Evolutionary conservation across 2,113 vertebrate genomes (phyloP), one percentile per base, ranked within the genome.

Genomic region (Phoxinus phoxinus): DNA sequence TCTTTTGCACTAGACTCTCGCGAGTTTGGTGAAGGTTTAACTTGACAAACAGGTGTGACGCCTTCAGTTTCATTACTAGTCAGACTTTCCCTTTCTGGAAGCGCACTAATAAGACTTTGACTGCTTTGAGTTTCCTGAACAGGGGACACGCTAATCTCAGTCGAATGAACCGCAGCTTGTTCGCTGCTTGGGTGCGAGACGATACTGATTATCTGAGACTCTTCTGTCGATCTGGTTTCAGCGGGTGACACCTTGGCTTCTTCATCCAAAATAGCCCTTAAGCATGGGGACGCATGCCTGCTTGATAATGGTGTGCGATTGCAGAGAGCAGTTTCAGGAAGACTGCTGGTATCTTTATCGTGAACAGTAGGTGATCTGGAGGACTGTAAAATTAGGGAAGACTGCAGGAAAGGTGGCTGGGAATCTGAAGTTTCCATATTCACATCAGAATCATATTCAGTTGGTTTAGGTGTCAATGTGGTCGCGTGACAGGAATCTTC

Each of bases 401-500:
- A 96, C 84, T 97, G 98, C 9, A 96, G 95, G 90, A 97, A 96
- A n/a, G 97, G 95, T 61, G 95, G 95, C 63, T 98, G 98, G 21
- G 97, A 97, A 92, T 99, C 97, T 0, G 95, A 97, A 65, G 96
- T 92, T 88, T 99, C 98, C 83, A 95, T 91, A 87, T 94, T 94
- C 69, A 97, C 94, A 87, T 99, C 97, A 0, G 97, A 99, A 88
- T 99, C 97, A 37, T 96, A 98, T 3, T 99, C 98, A 0, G 74
- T 67, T 63, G 96, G 96, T 88, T 94, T 94, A 74, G 97, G 97
- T 0, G 97, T 98, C 56, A 97, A 94, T 11, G 94, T 92, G 0
- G 95, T 93, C 0, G 96, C 94, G 84, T 97, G 96, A 87, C 96
- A 98, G 6, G 97, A 98, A 88, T 99, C 98, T 90, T 99, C 98